These are phyloP conservation scores for Drosophila ficusphila DNA, from an alignment of 1,140 invertebrate genomes.

Conservation along the genomic window DNA sequence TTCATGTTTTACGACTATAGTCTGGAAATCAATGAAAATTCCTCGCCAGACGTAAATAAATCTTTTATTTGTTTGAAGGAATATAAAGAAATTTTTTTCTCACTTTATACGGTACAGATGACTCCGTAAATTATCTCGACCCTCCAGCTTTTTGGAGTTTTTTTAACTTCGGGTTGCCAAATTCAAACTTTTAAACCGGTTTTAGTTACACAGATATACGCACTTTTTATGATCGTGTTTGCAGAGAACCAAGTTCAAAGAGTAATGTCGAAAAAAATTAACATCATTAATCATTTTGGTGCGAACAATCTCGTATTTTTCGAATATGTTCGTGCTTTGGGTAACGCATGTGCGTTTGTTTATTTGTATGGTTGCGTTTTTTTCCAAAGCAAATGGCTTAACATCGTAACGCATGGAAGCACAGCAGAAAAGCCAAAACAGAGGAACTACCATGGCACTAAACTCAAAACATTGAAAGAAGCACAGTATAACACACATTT, in stretches of 20 bases:
- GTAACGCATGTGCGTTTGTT: slow-evolving; percentile 80
- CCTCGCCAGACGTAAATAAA: slow-evolving; percentile 12
- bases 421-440: slow-evolving; percentile 28
- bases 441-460: slow-evolving; percentile 33
- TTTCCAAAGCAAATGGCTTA: slow-evolving; percentile 53
- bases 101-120: not conserved
- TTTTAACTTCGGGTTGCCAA: slow-evolving; percentile 17
- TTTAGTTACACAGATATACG: slow-evolving; percentile 38
- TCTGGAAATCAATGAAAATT: slow-evolving; percentile 38
- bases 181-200: slow-evolving; percentile 48
- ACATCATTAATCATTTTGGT: slow-evolving; percentile 63
- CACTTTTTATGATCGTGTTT: slow-evolving; percentile 19
- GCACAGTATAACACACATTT: not conserved
- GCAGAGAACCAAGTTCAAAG: slow-evolving; percentile 13
- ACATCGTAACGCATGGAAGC: slow-evolving; percentile 51
- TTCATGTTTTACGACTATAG: slow-evolving; percentile 39
- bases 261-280: slow-evolving; percentile 27
- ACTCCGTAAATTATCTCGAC: slow-evolving; percentile 26
- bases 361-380: slow-evolving; percentile 73
- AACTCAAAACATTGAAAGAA: slow-evolving; percentile 15
- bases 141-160: slow-evolving; percentile 14
- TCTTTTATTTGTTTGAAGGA: slow-evolving; percentile 7
- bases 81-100: not conserved
- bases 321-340: slow-evolving; percentile 13
- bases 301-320: slow-evolving; percentile 11